Evolutionary conservation across 2,797 vertebrate species (phyloP).

Genomic region (Melopsittacus undulatus): DNA sequence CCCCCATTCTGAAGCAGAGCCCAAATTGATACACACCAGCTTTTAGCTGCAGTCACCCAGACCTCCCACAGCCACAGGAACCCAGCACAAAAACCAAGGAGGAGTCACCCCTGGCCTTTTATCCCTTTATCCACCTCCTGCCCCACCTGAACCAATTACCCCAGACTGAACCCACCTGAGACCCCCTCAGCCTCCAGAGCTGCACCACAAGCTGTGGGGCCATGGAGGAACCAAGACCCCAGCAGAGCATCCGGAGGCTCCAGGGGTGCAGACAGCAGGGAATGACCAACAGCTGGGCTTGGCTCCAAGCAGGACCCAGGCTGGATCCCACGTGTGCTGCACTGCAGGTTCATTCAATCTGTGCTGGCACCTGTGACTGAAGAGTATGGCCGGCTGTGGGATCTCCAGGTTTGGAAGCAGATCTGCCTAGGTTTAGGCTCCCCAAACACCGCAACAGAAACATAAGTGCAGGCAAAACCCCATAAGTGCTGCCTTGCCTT

Average conservation of each 20-base stretch:
- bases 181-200: neutral
- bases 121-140: neutral
- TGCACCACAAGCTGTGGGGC: neutral
- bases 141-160: rapidly evolving
- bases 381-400: neutral
- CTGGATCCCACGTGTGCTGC: neutral
- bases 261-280: neutral
- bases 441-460: neutral
- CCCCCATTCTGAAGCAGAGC: rapidly evolving
- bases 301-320: neutral
- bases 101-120: too few species aligned
- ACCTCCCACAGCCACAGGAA: neutral
- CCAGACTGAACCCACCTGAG: neutral
- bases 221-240: neutral
- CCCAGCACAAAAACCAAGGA: rapidly evolving
- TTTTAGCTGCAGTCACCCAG: neutral
- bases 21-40: neutral
- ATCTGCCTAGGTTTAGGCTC: neutral
- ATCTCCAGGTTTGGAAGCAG: neutral
- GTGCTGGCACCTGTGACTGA: rapidly evolving
- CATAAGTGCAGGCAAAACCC: neutral
- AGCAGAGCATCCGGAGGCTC: rapidly evolving
- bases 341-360: too few species aligned
- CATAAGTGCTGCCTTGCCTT: neutral
- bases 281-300: rapidly evolving